Conservation (phyloP, 2,888 invertebrate species). For the Eubasilissa splendida region DNA sequence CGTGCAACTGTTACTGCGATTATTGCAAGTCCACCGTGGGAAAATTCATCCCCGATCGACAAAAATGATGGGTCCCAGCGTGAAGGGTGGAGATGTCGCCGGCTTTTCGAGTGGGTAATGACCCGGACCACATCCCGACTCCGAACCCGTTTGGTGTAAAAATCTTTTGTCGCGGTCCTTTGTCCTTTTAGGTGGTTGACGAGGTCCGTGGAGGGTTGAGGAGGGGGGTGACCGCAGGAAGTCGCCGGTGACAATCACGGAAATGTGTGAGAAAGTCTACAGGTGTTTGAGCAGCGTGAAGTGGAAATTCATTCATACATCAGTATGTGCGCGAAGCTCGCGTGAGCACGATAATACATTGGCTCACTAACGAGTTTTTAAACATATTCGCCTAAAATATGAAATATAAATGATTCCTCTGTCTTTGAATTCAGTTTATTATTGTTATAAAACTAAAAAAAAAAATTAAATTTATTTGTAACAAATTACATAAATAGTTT, state of each 20-base stretch:
- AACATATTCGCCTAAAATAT: too few relatives aligned
- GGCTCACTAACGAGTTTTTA: too few relatives aligned
- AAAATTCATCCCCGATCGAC: conserved; percentile 4
- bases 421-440: too few relatives aligned
- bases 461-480: too few relatives aligned
- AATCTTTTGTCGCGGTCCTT: conserved; percentile 15
- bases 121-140: conserved; percentile 3
- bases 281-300: conserved; percentile 28
- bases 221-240: conserved; percentile 12
- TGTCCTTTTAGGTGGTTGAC: not conserved
- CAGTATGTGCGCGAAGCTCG: too few relatives aligned
- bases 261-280: conserved; percentile 36
- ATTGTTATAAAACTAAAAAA: too few relatives aligned
- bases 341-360: too few relatives aligned
- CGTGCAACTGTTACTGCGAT: conserved; percentile 24
- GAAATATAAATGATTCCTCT: too few relatives aligned
- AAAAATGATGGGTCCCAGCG: not conserved
- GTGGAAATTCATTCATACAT: not conserved
- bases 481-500: too few relatives aligned
- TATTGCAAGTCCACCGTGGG: not conserved
- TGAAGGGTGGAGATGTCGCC: not conserved
- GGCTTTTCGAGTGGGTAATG: conserved; percentile 24
- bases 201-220: not conserved
- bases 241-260: conserved; percentile 27
- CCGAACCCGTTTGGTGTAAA: conserved; percentile 7